These are phyloP conservation scores for Smittia aterrima DNA, from an alignment of 2,888 invertebrate genomes.

Conservation along the genomic window DNA sequence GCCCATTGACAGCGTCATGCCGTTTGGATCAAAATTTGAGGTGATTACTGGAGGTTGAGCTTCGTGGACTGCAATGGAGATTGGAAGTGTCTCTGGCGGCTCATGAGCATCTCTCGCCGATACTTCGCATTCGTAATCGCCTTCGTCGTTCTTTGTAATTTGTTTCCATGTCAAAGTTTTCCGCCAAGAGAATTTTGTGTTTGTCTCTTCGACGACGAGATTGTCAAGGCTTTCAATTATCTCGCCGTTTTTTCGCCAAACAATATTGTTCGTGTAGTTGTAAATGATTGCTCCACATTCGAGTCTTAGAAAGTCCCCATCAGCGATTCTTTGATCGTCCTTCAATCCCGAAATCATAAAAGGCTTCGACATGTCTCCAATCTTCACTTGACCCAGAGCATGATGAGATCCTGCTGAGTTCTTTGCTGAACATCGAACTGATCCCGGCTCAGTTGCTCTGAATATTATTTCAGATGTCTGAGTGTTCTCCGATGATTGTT, in stretches of 20 bases:
- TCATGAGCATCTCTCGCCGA: constrained; percentile 45
- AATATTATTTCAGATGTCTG: constrained; percentile 52
- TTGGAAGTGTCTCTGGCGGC: constrained; percentile 47
- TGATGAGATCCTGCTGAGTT: constrained; percentile 51
- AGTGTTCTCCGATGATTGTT: constrained; percentile 25
- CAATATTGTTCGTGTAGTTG: constrained; percentile 55
- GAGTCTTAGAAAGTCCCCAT: constrained; percentile 58
- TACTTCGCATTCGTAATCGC: constrained; percentile 53
- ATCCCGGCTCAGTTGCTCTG: constrained; percentile 53
- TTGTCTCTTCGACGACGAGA: constrained; percentile 45
- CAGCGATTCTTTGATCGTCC: constrained; percentile 53
- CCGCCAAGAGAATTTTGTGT: constrained; percentile 50
- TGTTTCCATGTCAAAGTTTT: constrained; percentile 50
- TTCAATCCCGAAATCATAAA: constrained; percentile 54
- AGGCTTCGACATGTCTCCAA: constrained; percentile 48
- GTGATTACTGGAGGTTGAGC: constrained; percentile 53
- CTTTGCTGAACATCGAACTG: constrained; percentile 53
- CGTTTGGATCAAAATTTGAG: constrained; percentile 55
- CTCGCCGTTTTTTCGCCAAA: constrained; percentile 55
- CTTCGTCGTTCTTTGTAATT: constrained; percentile 50
- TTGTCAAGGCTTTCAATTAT: constrained; percentile 44
- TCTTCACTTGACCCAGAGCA: constrained; percentile 46
- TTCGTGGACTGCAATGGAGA: constrained; percentile 51
- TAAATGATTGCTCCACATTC: constrained; percentile 61
- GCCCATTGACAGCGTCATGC: constrained; percentile 44